Evolutionary conservation across 2,888 invertebrate species (phyloP), one percentile per base, ranked within the genome.

Genomic region (Drosophila acutilabella): DNA sequence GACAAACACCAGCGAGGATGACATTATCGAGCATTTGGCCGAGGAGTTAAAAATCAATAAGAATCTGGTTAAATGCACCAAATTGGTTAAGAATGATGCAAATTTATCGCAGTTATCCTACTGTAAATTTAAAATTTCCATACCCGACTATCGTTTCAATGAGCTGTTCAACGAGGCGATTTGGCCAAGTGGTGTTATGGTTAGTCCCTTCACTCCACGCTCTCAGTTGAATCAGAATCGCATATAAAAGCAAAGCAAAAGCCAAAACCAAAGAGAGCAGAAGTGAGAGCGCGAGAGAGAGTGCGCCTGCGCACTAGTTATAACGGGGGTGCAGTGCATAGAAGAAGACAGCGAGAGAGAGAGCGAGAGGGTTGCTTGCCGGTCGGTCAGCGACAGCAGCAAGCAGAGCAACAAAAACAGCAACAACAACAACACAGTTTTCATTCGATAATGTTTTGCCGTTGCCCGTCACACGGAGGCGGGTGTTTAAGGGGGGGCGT

Each of bases 151-250:
- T 82, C 91, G 90, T 67, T 91, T 91, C 83, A 91, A 91, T 68
- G 90, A 91, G 84, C 87, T 91, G 40, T 91, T 91, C 87, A 91
- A 91, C 78, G 90, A 91, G 84, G 89, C 89, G 54, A 90, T 91
- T 76, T 91, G 90, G 90, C 90, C 90, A 76, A 91, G 91, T 79
- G 90, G 90, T 74, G 90, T 91, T 69, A 91, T 91, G 90, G 91
- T 91, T 58, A 91, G 91, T 68, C 90, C 90, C 70, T 91, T 91
- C 74, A 91, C 90, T 58, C 90, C 90, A 51, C 90, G 90, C 75
- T 91, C 90, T 67, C 90, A 91, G 80, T 83, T 91, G 72, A 91
- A 91, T 79, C 90, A 91, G 82, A 91, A 91, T 72, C 90, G 90
- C 66, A 90, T 91, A 77, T 91, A 90, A 88, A 68, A 67, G 50